phyloP scores from a whole-genome alignment of 2,797 vertebrate genomes.

The Molossus molossus region DNA sequence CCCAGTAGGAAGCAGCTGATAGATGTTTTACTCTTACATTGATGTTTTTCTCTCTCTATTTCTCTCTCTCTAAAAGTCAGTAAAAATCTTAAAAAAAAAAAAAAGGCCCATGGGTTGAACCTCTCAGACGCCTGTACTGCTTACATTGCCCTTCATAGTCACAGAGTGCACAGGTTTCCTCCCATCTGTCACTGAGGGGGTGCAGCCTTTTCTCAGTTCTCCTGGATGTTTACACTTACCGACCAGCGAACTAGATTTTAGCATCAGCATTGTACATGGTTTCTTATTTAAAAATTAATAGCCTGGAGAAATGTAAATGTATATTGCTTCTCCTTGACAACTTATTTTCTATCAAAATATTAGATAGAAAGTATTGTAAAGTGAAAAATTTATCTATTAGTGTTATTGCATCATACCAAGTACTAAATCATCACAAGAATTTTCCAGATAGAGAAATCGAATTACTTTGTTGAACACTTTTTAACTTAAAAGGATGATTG shows the following conservation, averaged over 20 bases:
- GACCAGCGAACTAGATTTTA: neutral
- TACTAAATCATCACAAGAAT: neutral
- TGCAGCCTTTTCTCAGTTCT: neutral
- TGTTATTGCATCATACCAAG: neutral
- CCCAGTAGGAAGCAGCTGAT: neutral
- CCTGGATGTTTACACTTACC: neutral
- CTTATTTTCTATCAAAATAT: constrained; percentile 11
- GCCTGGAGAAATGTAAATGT: constrained; percentile 30
- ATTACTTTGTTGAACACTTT: neutral
- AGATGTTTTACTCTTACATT: neutral
- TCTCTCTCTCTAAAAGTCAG: neutral
- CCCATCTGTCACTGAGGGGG: neutral
- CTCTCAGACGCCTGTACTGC: neutral
- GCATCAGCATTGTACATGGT: neutral
- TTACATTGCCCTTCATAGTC: neutral
- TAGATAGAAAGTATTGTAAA: constrained; percentile 12
- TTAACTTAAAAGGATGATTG: constrained; percentile 67
- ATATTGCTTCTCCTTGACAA: constrained; percentile 18
- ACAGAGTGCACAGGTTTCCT: neutral
- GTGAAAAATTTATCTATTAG: constrained; percentile 9
- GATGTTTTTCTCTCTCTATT: neutral
- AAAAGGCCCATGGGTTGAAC: neutral
- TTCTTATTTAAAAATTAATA: constrained; percentile 39
- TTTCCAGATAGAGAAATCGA: neutral
- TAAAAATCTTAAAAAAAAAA: neutral